Base-by-base conservation (phyloP, 2,113 vertebrate species). In the Notothenia coriiceps region DNA sequence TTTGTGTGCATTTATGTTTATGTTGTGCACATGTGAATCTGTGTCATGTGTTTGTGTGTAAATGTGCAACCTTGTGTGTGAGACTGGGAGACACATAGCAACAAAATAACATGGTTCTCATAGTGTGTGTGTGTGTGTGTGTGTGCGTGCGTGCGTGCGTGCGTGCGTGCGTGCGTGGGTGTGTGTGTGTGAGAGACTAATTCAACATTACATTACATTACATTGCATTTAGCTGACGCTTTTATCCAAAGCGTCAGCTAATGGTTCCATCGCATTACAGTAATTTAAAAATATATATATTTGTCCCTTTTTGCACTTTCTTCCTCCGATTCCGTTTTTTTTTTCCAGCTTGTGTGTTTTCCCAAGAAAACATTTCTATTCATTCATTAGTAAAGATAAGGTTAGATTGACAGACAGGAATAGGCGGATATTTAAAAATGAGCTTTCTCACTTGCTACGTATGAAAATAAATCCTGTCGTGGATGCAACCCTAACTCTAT, bases 31-130 rank as follows among this genome's bases (percentile, higher is more conserved):
- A 46, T 59, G 64, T 82, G 70, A 80, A 84, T 86, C 62, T 60
- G 66, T 85, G 80, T 79, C 69, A 76, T 83, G 76, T 67, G 86
- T 88, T 79, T 50, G 77, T 29, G 75, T 84, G 65, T 22, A 40
- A 51, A 47, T 29, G 75, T 77, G 83, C 57, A 80, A 62, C 67
- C 25, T 13, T 33, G 60, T 69, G 72, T 80, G 62, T 51, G 68
- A 77, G 77, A 54, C 56, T 5, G 49, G 64, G 65, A 80, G 14
- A 77, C 72, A 76, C 20, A 47, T 47, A 59, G 10, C 35, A 49
- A 60, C 6, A 70, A 59, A 61, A 79, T 66, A 83, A 83, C 62
- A 80, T 56, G 65, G 49, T 57, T 79, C 70, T 76, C 59, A 59
- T 47, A 69, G 20, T 20, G 29, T 57, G 11, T 20, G 65, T 57